phyloP scores from a whole-genome alignment of 2,797 vertebrate species.

The Alca torda region DNA sequence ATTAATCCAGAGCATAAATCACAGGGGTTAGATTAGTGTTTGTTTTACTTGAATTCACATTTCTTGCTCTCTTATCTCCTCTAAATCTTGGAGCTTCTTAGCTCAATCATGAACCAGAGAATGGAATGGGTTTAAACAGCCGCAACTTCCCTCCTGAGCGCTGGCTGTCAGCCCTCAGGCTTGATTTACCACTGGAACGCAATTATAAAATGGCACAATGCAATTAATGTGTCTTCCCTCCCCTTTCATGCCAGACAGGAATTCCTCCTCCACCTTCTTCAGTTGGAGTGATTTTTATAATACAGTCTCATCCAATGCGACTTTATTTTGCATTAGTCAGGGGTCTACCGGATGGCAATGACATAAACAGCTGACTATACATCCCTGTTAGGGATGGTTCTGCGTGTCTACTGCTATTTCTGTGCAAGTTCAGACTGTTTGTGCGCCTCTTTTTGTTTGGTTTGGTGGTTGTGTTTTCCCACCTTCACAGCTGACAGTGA shows the following conservation, averaged over 20 bases:
- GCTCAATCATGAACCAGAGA: constrained; percentile 1
- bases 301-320: not conserved
- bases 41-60: constrained; percentile 60
- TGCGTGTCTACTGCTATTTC: not conserved
- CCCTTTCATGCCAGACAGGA: constrained; percentile 21
- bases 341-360: not conserved
- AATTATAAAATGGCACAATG: constrained; percentile 33
- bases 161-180: constrained; percentile 51
- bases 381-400: not conserved
- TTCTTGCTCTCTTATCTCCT: constrained; percentile 44
- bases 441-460: not conserved
- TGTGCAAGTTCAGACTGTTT: not conserved
- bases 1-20: constrained; percentile 54
- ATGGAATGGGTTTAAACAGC: constrained; percentile 36
- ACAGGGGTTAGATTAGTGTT: constrained; percentile 50
- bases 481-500: not conserved
- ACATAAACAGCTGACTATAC: not conserved
- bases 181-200: constrained; percentile 40
- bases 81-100: constrained; percentile 49
- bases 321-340: not conserved
- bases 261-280: constrained; percentile 31
- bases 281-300: not conserved
- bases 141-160: not conserved
- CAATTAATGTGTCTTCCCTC: constrained; percentile 52
- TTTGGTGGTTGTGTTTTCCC: not conserved